Evolutionary conservation across 2,797 vertebrate species (phyloP).

Genomic region (Graptemys geographica): DNA sequence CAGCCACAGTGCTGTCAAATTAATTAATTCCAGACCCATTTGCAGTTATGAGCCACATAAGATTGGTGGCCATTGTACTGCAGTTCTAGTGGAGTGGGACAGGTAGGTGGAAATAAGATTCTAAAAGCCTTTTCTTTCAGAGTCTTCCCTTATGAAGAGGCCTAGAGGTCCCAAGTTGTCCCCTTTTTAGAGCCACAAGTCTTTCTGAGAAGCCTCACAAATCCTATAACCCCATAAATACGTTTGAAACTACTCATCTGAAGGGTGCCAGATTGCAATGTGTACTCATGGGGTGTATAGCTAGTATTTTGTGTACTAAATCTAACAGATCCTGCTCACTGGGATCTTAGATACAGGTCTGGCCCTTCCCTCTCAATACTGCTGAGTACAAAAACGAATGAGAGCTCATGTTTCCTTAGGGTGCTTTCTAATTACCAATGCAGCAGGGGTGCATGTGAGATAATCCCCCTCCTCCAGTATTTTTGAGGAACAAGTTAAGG

Average conservation of each 20-base stretch:
- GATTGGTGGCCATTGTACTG: constrained; percentile 27
- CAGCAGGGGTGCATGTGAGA: background rate
- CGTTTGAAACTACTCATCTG: background rate
- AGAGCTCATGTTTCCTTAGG: background rate
- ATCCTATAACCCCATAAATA: background rate
- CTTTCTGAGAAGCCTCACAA: background rate
- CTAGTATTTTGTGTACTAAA: background rate
- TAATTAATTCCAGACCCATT: constrained; percentile 61
- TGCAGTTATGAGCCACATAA: constrained; percentile 48
- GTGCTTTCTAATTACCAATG: background rate
- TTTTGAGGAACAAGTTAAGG: background rate
- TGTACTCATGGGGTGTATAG: background rate
- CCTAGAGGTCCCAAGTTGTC: background rate
- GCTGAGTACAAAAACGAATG: background rate
- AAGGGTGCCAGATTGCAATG: background rate
- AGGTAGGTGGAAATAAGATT: background rate
- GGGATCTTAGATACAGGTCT: background rate
- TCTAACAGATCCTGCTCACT: background rate
- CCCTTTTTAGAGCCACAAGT: background rate
- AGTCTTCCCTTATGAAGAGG: background rate
- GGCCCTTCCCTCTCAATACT: background rate
- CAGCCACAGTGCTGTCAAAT: constrained; percentile 38
- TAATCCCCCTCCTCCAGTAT: background rate
- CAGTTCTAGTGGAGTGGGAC: background rate
- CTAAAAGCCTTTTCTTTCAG: background rate